Conservation (phyloP, 1,140 invertebrate species). For the Danaus melanippus region DNA sequence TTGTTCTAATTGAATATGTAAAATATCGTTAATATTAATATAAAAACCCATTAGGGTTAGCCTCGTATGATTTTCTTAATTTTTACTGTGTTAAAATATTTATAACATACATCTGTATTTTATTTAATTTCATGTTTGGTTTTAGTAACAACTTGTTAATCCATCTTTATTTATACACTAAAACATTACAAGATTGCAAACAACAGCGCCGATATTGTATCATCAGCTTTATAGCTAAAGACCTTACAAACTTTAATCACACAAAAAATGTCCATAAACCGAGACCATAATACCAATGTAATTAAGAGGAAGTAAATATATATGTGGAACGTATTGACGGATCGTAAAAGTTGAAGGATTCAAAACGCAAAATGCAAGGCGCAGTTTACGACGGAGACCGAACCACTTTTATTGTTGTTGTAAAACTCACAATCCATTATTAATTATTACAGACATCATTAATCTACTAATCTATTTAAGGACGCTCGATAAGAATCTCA, state of each 20-base stretch:
- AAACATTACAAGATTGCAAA: constrained; percentile 17
- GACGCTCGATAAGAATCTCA: constrained; percentile 68
- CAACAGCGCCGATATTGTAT: constrained; percentile 22
- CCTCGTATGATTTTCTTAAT: no score
- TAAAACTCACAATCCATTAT: constrained; percentile 71
- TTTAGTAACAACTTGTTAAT: constrained; percentile 23
- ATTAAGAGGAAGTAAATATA: constrained; percentile 62
- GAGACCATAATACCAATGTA: constrained; percentile 50
- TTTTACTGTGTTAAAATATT: no score
- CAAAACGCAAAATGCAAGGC: constrained; percentile 60
- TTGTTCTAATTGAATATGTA: no score
- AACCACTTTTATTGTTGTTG: constrained; percentile 68
- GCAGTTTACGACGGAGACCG: constrained; percentile 55
- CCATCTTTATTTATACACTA: constrained; percentile 19
- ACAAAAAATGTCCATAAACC: constrained; percentile 55
- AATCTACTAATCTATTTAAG: constrained; percentile 72
- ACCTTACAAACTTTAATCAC: constrained; percentile 32
- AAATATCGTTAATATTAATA: no score
- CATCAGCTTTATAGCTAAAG: constrained; percentile 22
- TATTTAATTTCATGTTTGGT: constrained; percentile 13
- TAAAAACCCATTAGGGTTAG: no score
- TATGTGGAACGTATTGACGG: constrained; percentile 60
- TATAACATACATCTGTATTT: neutral
- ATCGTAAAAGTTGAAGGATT: constrained; percentile 61
- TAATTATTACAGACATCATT: constrained; percentile 72